Percentiles rank a stretch among this genome's conserved stretches.
Evolutionary conservation across 2,113 vertebrate species (phyloP).

Genomic region (Charina bottae): DNA sequence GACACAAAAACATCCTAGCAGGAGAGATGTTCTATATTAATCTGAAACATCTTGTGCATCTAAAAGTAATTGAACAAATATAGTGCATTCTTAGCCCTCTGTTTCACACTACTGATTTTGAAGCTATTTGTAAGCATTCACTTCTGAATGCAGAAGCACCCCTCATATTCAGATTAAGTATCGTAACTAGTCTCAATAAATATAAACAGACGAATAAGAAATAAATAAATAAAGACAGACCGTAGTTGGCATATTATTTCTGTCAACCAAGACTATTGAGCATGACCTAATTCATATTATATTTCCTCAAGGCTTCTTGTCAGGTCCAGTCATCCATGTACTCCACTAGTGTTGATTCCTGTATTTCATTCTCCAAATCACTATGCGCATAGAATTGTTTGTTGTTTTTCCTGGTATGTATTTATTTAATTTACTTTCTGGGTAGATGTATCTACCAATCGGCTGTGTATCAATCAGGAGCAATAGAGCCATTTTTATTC

Average conservation of each 20-base stretch:
- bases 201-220: neutral
- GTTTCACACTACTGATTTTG: neutral
- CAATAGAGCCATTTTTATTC: fast-evolving
- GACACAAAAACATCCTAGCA: neutral
- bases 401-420: neutral
- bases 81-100: neutral
- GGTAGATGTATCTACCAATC: neutral
- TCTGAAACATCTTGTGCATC: neutral
- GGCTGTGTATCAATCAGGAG: neutral
- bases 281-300: conserved; percentile 2
- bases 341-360: neutral
- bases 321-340: neutral
- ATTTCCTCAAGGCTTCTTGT: neutral
- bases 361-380: neutral
- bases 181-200: neutral
- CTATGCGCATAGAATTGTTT: fast-evolving
- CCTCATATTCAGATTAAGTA: neutral
- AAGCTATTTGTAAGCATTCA: neutral
- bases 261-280: neutral
- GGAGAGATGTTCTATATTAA: neutral
- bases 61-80: neutral
- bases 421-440: neutral
- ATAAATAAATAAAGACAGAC: neutral
- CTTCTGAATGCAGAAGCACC: neutral
- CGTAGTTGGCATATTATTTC: neutral